Evolutionary conservation across 37 sponge, comb jelly and placozoan species (phyloP).

Genomic region (Hexactinellida sp.): DNA sequence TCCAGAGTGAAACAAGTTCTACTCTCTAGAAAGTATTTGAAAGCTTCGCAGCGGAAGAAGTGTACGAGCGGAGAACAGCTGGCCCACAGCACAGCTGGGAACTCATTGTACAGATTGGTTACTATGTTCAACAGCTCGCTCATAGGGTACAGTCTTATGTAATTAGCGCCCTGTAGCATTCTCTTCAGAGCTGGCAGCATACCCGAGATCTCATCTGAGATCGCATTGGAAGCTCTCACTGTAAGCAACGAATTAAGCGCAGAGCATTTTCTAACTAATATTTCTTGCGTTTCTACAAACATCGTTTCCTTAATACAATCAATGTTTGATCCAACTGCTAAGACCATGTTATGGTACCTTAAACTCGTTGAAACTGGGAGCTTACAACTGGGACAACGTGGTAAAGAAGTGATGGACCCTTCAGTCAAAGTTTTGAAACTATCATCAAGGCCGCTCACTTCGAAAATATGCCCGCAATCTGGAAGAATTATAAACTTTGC

Average conservation of each 20-base stretch:
- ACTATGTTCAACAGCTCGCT: not conserved
- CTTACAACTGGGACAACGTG: not conserved
- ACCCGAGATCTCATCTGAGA: not conserved
- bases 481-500: constrained; percentile 53
- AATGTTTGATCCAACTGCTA: not conserved
- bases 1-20: not conserved
- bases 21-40: not conserved
- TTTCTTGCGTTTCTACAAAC: not conserved
- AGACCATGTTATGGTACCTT: not conserved
- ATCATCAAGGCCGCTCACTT: constrained; percentile 45
- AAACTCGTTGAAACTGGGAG: not conserved
- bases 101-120: not conserved
- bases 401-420: not conserved
- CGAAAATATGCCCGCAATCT: constrained; percentile 70
- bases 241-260: not conserved
- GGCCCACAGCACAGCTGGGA: not conserved
- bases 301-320: not conserved
- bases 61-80: not conserved
- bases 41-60: not conserved
- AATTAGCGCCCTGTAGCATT: not conserved
- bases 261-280: not conserved
- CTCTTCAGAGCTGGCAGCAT: not conserved
- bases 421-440: not conserved
- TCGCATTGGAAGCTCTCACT: not conserved
- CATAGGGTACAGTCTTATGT: not conserved